Conservation (phyloP, 2,888 invertebrate genomes). For the Sesia apiformis region DNA sequence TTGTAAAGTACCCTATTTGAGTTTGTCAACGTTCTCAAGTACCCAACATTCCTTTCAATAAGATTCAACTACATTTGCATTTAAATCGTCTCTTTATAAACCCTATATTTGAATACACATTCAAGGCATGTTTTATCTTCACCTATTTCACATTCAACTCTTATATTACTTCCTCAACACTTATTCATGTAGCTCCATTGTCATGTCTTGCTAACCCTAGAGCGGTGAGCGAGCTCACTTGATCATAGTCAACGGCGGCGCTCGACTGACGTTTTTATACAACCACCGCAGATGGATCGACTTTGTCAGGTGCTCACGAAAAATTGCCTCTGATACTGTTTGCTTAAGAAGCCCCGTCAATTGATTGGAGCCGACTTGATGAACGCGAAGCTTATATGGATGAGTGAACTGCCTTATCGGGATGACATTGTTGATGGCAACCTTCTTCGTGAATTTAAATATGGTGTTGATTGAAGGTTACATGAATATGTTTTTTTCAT, state of each 20-base stretch:
- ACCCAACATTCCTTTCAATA: neutral
- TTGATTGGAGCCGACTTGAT: conserved; percentile 24
- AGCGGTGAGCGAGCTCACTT: conserved; percentile 30
- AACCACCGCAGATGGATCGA: conserved; percentile 38
- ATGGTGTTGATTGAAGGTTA: too few relatives aligned
- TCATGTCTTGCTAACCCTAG: conserved; percentile 23
- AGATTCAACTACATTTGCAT: neutral
- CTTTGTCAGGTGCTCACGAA: conserved; percentile 49
- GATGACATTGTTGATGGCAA: neutral
- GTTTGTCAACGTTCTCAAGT: neutral
- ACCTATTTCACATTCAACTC: neutral
- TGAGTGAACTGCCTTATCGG: conserved; percentile 1
- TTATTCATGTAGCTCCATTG: neutral
- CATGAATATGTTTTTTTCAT: too few relatives aligned
- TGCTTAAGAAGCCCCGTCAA: conserved; percentile 17
- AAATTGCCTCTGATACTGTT: conserved; percentile 38
- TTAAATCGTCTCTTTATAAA: neutral
- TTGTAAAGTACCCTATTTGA: neutral
- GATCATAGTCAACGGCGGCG: conserved; percentile 52
- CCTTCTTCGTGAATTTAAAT: too few relatives aligned
- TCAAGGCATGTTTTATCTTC: neutral
- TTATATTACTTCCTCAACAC: neutral
- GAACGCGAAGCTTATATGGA: conserved; percentile 15
- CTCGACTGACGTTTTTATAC: conserved; percentile 52
- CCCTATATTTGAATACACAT: neutral